Percentiles rank a stretch among this genome's conserved stretches.
Conservation (phyloP, 1,140 invertebrate species). For the Babylonia areolata region DNA sequence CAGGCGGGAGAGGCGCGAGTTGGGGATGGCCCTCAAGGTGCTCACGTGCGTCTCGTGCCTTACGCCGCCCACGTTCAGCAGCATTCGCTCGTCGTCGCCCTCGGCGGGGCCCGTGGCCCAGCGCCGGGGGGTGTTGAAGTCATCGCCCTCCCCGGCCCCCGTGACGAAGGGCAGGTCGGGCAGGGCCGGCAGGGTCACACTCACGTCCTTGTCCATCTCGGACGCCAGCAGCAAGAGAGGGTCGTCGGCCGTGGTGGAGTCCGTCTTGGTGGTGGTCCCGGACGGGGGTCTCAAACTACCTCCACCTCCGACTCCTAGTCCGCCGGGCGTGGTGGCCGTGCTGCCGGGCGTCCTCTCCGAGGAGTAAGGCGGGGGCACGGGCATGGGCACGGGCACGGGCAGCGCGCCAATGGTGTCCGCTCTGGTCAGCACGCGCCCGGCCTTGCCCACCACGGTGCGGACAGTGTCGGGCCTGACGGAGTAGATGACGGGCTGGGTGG, state of each 20-base stretch:
- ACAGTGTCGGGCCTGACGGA: background rate
- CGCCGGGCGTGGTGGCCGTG: background rate
- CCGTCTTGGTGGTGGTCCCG: background rate
- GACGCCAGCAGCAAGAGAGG: too few relatives aligned
- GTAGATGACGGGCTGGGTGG: background rate
- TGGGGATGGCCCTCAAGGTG: conserved; percentile 72
- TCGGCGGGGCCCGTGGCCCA: background rate
- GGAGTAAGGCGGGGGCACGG: background rate
- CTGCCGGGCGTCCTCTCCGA: background rate
- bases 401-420: background rate
- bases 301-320: background rate
- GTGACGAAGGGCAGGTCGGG: conserved; percentile 8
- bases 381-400: background rate
- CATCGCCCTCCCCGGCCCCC: conserved; percentile 29
- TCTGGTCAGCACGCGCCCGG: background rate
- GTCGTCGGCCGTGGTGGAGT: background rate
- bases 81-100: conserved; percentile 78
- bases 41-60: conserved; percentile 94
- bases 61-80: conserved; percentile 98
- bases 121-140: conserved; percentile 32
- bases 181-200: background rate
- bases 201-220: background rate
- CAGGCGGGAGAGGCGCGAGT: conserved; percentile 69
- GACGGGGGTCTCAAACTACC: background rate
- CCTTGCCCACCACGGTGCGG: too few relatives aligned